These are phyloP conservation scores for Euzophera pinguis DNA, from an alignment of 2,888 invertebrate species.

Conservation along the genomic window DNA sequence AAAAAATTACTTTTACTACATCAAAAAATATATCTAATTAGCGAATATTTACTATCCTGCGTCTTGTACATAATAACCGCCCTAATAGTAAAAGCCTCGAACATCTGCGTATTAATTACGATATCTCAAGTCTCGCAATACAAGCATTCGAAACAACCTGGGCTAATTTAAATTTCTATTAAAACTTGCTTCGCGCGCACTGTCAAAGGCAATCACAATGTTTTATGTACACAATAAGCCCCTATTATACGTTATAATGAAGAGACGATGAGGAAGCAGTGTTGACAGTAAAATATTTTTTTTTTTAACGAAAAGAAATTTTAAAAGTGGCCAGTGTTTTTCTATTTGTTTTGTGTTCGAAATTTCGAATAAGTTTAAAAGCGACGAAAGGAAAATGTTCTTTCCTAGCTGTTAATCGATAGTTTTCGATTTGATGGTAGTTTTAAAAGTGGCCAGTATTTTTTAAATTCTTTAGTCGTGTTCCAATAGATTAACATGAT, in stretches of 20 bases:
- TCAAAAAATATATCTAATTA: too few species aligned
- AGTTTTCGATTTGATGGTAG: too few species aligned
- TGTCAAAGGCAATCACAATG: constrained; percentile 66
- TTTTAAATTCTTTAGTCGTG: background rate
- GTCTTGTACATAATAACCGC: too few species aligned
- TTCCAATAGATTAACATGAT: too few species aligned
- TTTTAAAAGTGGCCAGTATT: constrained; percentile 2
- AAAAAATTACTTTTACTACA: too few species aligned
- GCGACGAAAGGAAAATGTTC: too few species aligned
- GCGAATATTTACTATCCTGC: too few species aligned
- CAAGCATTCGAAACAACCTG: constrained; percentile 39
- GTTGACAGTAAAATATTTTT: constrained; percentile 14
- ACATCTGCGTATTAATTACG: constrained; percentile 10
- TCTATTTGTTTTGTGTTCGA: too few species aligned
- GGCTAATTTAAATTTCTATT: constrained; percentile 76
- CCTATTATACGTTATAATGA: constrained; percentile 29
- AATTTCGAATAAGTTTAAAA: too few species aligned
- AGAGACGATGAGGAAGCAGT: constrained; percentile 15
- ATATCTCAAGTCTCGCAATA: constrained; percentile 28
- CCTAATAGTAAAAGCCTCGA: background rate
- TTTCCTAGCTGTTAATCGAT: too few species aligned
- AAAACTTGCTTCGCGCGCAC: constrained; percentile 62
- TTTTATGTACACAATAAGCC: constrained; percentile 52
- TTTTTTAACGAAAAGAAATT: background rate
- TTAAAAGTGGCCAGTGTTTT: too few species aligned